Percentiles rank a stretch among this genome's conserved stretches.
phyloP scores from a whole-genome alignment of 2,113 vertebrate genomes.

The Prochilodus magdalenae region DNA sequence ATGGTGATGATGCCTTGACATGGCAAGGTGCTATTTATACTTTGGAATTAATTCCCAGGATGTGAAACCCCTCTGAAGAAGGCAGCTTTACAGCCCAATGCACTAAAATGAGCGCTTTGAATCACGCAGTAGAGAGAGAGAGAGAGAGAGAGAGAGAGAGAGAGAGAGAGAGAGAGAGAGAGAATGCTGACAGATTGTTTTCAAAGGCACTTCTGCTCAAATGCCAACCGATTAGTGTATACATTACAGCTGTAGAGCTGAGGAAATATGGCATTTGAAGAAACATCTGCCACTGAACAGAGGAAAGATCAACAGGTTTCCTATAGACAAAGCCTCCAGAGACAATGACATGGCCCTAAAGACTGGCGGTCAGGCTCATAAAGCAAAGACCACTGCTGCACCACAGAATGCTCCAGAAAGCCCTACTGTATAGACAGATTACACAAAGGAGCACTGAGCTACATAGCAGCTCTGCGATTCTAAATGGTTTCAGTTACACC shows the following conservation, averaged over 20 bases:
- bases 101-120: background rate
- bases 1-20: slow-evolving; percentile 15
- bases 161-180: slow-evolving; percentile 13
- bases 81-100: background rate
- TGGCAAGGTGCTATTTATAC: slow-evolving; percentile 41
- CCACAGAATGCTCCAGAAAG: too few relatives aligned
- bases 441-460: too few relatives aligned
- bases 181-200: background rate
- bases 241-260: background rate
- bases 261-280: background rate
- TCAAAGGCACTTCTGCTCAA: slow-evolving; percentile 2
- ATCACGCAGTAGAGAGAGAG: background rate
- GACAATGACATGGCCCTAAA: background rate
- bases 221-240: slow-evolving; percentile 3
- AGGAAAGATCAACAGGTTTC: slow-evolving; percentile 1
- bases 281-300: background rate
- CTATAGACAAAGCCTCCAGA: background rate
- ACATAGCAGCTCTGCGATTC: too few relatives aligned
- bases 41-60: slow-evolving; percentile 25
- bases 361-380: too few relatives aligned
- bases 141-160: background rate
- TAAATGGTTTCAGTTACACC: too few relatives aligned
- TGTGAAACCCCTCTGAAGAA: slow-evolving; percentile 16
- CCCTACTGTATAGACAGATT: too few relatives aligned
- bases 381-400: too few relatives aligned